phyloP scores from a whole-genome alignment of 2,113 vertebrate genomes.

The Mormyrus lacerda region DNA sequence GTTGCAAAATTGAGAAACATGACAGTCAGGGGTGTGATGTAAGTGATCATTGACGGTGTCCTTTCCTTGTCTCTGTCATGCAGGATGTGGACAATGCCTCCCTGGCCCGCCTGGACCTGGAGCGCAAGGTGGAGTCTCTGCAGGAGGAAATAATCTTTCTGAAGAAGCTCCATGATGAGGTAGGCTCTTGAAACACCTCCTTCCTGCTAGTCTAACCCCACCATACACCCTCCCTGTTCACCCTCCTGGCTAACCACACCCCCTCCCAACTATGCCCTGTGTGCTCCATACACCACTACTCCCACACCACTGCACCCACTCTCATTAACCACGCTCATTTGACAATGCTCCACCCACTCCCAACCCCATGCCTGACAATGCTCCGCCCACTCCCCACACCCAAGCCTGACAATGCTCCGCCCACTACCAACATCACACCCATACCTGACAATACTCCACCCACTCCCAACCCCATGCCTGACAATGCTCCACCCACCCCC shows the following conservation, averaged over 20 bases:
- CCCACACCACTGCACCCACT: not conserved
- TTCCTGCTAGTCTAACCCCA: not conserved
- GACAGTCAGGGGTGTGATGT: not conserved
- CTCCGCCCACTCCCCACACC: not conserved
- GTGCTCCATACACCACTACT: not conserved
- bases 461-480: not conserved
- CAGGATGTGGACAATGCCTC: slow-evolving; percentile 94
- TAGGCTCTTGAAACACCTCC: slow-evolving; percentile 37
- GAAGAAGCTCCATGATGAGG: slow-evolving; percentile 94
- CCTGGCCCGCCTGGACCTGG: slow-evolving; percentile 83
- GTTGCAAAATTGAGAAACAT: not conserved
- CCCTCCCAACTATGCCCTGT: not conserved
- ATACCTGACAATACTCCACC: not conserved
- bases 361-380: no score
- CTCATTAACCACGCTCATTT: not conserved
- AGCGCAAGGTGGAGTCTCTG: slow-evolving; percentile 88
- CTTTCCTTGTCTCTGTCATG: not conserved
- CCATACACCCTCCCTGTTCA: not conserved
- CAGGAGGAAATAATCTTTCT: slow-evolving; percentile 91
- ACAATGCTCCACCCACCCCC: not conserved
- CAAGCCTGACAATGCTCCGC: not conserved
- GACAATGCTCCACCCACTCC: not conserved
- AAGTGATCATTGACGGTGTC: slow-evolving; percentile 20
- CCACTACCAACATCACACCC: not conserved
- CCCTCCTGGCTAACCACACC: not conserved